Percentiles rank a stretch among this genome's conserved stretches.
Evolutionary conservation across 1,140 invertebrate species (phyloP).

Genomic region (Hylyphantes graminicola): DNA sequence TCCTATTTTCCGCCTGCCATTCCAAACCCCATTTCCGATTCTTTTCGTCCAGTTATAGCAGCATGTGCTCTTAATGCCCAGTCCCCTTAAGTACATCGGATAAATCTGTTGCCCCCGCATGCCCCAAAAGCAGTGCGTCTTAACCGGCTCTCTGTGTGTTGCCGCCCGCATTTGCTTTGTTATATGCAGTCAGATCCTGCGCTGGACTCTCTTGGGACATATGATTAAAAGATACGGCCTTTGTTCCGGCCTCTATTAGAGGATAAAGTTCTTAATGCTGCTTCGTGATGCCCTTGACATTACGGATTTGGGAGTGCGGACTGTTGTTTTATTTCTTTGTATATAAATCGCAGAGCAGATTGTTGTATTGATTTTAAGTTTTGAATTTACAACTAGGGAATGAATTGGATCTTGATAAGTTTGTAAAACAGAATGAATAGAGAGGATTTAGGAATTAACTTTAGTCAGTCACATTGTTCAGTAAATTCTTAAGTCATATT

Average conservation of each 20-base stretch:
- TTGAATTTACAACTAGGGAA: too few species aligned
- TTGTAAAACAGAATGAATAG: too few species aligned
- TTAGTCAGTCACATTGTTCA: too few species aligned
- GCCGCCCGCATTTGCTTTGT: slow-evolving; percentile 4
- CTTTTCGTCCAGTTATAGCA: slow-evolving; percentile 14
- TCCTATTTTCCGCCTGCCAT: slow-evolving; percentile 19
- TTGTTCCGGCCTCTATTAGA: slow-evolving; percentile 2
- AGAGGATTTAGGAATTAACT: too few species aligned
- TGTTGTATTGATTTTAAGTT: too few species aligned
- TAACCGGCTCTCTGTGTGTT: slow-evolving; percentile 1
- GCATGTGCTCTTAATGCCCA: slow-evolving; percentile 21
- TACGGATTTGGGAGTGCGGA: too few species aligned
- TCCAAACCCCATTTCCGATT: slow-evolving; percentile 23
- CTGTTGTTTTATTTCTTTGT: too few species aligned
- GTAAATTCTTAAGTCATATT: too few species aligned
- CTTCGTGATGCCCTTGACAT: too few species aligned
- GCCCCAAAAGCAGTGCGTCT: slow-evolving; percentile 2
- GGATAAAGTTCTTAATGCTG: slow-evolving; percentile 18
- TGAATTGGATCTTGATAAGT: too few species aligned
- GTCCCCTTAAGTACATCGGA: slow-evolving; percentile 11
- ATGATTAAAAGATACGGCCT: slow-evolving; percentile 27
- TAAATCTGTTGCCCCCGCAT: slow-evolving; percentile 28
- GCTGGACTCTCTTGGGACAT: slow-evolving; percentile 7
- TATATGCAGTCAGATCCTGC: not conserved
- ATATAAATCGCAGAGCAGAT: too few species aligned